Conservation (phyloP, 2,888 invertebrate species). For the Tipula unca region DNA sequence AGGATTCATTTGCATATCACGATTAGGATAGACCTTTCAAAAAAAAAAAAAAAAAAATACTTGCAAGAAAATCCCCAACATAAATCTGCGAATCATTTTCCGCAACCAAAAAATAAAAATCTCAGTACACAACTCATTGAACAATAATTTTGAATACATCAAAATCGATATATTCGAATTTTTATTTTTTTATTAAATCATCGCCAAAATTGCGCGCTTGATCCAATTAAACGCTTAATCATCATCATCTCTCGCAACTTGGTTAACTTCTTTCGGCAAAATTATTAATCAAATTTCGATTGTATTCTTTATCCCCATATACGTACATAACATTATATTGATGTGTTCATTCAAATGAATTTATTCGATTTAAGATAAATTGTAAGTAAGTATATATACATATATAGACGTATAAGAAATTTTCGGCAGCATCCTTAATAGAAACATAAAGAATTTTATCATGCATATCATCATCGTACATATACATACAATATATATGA, state of each 20-base stretch:
- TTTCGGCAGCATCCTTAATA: background rate
- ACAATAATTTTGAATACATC: background rate
- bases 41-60: no score
- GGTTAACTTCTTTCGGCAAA: background rate
- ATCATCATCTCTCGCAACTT: background rate
- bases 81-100: background rate
- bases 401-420: background rate
- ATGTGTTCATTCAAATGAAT: background rate
- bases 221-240: conserved; percentile 14
- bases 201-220: background rate
- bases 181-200: background rate
- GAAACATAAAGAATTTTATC: background rate
- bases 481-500: background rate
- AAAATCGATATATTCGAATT: background rate
- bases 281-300: background rate
- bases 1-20: no score
- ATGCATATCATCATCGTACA: background rate
- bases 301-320: background rate
- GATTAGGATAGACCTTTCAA: no score
- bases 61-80: no score
- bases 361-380: background rate
- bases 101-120: background rate
- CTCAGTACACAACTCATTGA: background rate
- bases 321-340: background rate
- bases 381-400: background rate